A percentile compares a stretch with the other conserved stretches of the same genome.
These are phyloP conservation scores for Rotaria socialis DNA, from an alignment of 2,888 invertebrate genomes.

Conservation along the genomic window DNA sequence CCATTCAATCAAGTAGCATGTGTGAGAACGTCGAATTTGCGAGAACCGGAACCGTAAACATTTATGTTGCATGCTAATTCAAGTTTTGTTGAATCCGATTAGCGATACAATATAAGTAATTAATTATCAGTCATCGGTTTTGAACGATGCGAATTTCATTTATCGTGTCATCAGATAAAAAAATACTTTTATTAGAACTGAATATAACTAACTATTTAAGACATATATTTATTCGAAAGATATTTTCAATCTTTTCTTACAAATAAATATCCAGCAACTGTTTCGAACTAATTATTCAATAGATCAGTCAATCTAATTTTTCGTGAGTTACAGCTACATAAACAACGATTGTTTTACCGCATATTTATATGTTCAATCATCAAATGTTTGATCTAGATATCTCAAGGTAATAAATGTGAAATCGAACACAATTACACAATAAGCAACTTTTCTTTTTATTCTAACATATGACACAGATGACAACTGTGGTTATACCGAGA, in stretches of 20 bases:
- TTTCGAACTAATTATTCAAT: background rate
- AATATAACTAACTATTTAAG: background rate
- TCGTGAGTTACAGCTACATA: background rate
- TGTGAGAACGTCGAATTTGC: too few species aligned
- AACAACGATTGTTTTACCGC: background rate
- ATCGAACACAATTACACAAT: background rate
- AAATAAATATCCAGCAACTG: background rate
- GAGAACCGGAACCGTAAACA: too few species aligned
- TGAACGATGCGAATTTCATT: background rate
- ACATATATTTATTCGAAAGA: background rate
- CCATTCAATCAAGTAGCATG: too few species aligned
- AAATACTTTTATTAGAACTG: background rate
- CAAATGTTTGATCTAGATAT: background rate
- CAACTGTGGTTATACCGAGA: background rate
- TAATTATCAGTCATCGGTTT: too few species aligned
- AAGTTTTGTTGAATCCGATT: too few species aligned
- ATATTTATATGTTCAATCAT: background rate
- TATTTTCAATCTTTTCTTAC: background rate
- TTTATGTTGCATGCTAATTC: too few species aligned
- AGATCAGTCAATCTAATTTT: background rate
- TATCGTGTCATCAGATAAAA: background rate
- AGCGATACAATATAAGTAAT: too few species aligned
- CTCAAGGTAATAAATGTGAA: background rate
- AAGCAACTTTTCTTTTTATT: background rate
- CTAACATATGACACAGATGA: background rate